phyloP scores from a whole-genome alignment of 1,140 invertebrate species.

The Choristoneura fumiferana region DNA sequence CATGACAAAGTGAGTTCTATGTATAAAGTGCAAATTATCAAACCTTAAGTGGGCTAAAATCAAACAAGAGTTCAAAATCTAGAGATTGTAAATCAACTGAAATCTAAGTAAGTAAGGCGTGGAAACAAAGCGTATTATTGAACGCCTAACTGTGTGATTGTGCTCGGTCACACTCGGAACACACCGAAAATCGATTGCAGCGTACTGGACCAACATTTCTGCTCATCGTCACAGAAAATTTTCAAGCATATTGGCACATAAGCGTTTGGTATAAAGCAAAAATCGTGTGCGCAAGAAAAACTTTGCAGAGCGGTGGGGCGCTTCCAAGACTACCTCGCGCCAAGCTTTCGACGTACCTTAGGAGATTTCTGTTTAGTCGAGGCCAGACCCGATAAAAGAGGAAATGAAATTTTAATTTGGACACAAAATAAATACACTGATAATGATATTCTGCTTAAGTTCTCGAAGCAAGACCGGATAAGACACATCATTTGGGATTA shows the following conservation, averaged over 20 bases:
- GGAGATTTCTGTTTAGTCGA: slow-evolving; percentile 68
- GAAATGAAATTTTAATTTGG: slow-evolving; percentile 60
- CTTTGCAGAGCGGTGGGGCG: slow-evolving; percentile 50
- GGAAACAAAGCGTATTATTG: slow-evolving; percentile 50
- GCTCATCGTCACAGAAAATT: slow-evolving; percentile 30
- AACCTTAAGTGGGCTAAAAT: slow-evolving; percentile 12
- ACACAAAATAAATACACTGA: background rate
- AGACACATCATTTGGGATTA: background rate
- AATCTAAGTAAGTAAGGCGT: slow-evolving; percentile 8
- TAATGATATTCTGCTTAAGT: slow-evolving; percentile 9
- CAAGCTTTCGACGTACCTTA: slow-evolving; percentile 73
- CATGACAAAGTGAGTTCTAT: slow-evolving; percentile 12
- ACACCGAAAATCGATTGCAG: slow-evolving; percentile 27
- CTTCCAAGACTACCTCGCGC: slow-evolving; percentile 31
- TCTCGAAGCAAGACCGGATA: background rate
- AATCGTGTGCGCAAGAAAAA: slow-evolving; percentile 50
- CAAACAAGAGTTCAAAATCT: slow-evolving; percentile 11
- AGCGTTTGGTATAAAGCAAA: slow-evolving; percentile 53
- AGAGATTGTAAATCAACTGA: slow-evolving; percentile 13
- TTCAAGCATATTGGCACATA: slow-evolving; percentile 48
- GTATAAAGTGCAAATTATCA: slow-evolving; percentile 13
- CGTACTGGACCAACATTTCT: slow-evolving; percentile 1
- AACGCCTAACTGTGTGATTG: slow-evolving; percentile 44
- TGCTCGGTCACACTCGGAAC: slow-evolving; percentile 47
- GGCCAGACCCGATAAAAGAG: slow-evolving; percentile 71